Base-by-base conservation (phyloP, 53 echinoderm and acorn worm species). In the Holothuria leucospilota region DNA sequence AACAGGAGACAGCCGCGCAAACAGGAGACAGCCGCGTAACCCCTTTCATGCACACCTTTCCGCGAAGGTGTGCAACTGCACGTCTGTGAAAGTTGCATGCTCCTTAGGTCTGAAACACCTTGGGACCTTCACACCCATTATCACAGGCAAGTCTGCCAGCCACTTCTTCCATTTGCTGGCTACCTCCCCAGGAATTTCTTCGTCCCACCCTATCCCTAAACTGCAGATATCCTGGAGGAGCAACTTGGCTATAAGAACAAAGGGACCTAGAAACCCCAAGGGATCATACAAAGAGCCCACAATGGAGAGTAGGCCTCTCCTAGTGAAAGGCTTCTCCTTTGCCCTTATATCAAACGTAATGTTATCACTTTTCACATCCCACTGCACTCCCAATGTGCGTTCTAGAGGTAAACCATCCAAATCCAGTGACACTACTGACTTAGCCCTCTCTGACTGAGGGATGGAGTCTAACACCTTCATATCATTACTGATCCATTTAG, bases 401-500 rank as follows among this genome's bases (percentile, higher is more conserved):
- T 93, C 93, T 59, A 87, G 56, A 29, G 93, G 93, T 30, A 92
- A 66, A 18, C 79, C 71, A 8, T 85, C 92, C 39, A 92, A 61
- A 62, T 92, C 85, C 0, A 92, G 34, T n/a, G 87, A 72, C 18
- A 73, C 15, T 4, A 87, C 69, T 1, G 91, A 88, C 28, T 78
- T 11, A 13, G 91, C 84, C 61, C 88, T 88, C 77, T 91, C 91
- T 20, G 83, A 29, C 21, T 15, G 41, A n/a, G 91, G 91, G 4
- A 91, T 88, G 4, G 60, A 20, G 1, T 29, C 3, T 30, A 85
- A 56, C n/a, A 91, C 91, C 41, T 78, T 70, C 52, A 74, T 83
- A n/a, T 59, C 86, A 62, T 92, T 92, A 51, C 89, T 89, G 42
- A 89, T 15, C 92, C 92, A 92, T 24, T 92, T 92, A 21, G 85